These are phyloP conservation scores for Saccostrea glomerata DNA, from an alignment of 1,140 invertebrate genomes.

Conservation along the genomic window DNA sequence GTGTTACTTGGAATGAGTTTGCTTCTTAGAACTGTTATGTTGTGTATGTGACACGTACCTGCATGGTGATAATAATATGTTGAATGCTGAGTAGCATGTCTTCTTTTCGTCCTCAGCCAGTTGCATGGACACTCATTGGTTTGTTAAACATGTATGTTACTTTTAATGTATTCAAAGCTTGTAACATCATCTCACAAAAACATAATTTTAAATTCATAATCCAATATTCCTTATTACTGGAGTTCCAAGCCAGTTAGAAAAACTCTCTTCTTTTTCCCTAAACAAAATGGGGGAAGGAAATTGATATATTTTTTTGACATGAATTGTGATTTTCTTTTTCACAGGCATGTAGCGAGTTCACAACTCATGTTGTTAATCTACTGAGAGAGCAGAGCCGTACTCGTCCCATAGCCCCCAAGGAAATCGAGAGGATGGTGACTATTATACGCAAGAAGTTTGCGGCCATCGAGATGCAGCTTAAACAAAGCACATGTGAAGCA, in stretches of 20 bases:
- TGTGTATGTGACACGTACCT: conserved; percentile 14
- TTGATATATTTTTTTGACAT: not conserved
- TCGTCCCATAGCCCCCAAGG: conserved; percentile 95
- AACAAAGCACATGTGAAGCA: conserved; percentile 99
- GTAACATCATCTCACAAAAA: conserved; percentile 19
- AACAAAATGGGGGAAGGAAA: not conserved
- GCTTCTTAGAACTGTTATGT: conserved; percentile 15
- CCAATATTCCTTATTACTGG: not conserved
- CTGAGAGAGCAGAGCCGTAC: conserved; percentile 98
- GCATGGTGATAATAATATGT: conserved; percentile 31
- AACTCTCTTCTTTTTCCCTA: not conserved
- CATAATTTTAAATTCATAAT: not conserved
- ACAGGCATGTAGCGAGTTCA: conserved; percentile 99
- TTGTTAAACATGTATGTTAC: not conserved
- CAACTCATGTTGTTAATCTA: conserved; percentile 99
- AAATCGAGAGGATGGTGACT: conserved; percentile 99
- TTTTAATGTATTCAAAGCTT: not conserved
- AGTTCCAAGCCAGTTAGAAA: not conserved
- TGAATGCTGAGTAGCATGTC: conserved; percentile 10
- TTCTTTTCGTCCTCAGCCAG: conserved; percentile 10
- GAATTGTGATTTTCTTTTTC: conserved; percentile 50
- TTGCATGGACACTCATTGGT: conserved; percentile 14
- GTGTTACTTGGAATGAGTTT: conserved; percentile 22
- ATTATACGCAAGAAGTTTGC: conserved; percentile 99
- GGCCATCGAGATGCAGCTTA: conserved; percentile 99